Conservation (phyloP, 1,140 invertebrate species). For the Drosophila bipectinata region DNA sequence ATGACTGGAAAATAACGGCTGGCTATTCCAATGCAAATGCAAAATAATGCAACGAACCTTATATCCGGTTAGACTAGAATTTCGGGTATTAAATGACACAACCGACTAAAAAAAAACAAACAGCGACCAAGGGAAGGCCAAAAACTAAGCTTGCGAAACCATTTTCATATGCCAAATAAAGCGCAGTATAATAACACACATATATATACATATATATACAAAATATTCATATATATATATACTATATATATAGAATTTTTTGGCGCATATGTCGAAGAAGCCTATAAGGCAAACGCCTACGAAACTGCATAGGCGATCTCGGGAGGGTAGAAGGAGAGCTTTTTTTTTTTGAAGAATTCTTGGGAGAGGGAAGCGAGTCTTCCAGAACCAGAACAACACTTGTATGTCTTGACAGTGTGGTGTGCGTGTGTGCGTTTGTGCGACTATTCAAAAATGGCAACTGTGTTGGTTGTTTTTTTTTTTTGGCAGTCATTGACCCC, state of each 20-base stretch:
- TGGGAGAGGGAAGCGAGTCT: background rate
- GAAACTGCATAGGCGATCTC: conserved; percentile 67
- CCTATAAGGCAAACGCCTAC: conserved; percentile 62
- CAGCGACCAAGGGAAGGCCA: conserved; percentile 41
- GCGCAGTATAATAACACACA: conserved; percentile 20
- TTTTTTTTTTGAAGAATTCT: background rate
- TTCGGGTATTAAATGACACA: conserved; percentile 82
- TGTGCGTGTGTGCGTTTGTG: no score
- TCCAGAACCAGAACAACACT: conserved; percentile 65
- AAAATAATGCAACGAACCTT: conserved; percentile 83
- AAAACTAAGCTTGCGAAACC: conserved; percentile 62
- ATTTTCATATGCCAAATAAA: conserved; percentile 25
- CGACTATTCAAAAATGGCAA: conserved; percentile 69
- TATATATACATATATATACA: background rate
- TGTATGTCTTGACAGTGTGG: conserved; percentile 46
- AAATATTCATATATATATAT: conserved; percentile 8
- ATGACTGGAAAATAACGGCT: conserved; percentile 21
- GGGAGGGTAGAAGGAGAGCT: background rate
- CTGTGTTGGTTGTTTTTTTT: conserved; percentile 35
- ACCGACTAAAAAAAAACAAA: background rate
- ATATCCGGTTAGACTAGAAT: conserved; percentile 83
- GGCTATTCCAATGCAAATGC: conserved; percentile 54
- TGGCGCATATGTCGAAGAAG: conserved; percentile 1
- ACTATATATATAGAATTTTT: conserved; percentile 6
- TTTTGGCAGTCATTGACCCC: conserved; percentile 80